phyloP scores from a whole-genome alignment of 1,140 invertebrate genomes.

The Zophobas morio region DNA sequence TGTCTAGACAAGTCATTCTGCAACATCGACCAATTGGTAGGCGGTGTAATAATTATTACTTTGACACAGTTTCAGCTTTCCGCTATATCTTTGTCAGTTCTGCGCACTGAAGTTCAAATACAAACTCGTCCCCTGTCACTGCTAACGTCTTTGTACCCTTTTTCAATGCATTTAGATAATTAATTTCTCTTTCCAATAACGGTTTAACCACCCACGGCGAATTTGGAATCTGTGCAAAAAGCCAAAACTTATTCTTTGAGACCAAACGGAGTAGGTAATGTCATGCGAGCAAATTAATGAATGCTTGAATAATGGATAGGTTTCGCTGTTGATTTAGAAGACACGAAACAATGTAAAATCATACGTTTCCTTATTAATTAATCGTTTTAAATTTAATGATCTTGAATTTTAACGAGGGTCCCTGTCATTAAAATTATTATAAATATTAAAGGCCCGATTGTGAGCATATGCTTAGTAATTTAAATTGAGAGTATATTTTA shows the following conservation, averaged over 20 bases:
- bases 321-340: slow-evolving; percentile 6
- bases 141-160: too few relatives aligned
- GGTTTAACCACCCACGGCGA: background rate
- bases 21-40: too few relatives aligned
- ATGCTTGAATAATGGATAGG: slow-evolving; percentile 21
- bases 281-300: slow-evolving; percentile 1
- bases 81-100: too few relatives aligned
- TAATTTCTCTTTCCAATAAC: too few relatives aligned
- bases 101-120: too few relatives aligned
- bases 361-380: slow-evolving; percentile 29
- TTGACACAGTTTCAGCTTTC: too few relatives aligned
- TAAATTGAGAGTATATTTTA: slow-evolving; percentile 31
- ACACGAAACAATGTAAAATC: slow-evolving; percentile 19
- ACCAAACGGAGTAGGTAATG: background rate
- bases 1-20: too few relatives aligned
- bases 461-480: slow-evolving; percentile 36
- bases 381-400: slow-evolving; percentile 28
- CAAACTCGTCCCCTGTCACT: too few relatives aligned
- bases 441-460: slow-evolving; percentile 20
- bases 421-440: slow-evolving; percentile 40
- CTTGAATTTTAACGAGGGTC: slow-evolving; percentile 38
- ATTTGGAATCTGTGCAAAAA: background rate
- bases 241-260: background rate
- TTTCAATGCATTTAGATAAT: too few relatives aligned
- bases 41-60: too few relatives aligned